Percentiles rank a stretch among this genome's conserved stretches.
Conservation (phyloP, 2,797 vertebrate species). For the Antrozous pallidus region DNA sequence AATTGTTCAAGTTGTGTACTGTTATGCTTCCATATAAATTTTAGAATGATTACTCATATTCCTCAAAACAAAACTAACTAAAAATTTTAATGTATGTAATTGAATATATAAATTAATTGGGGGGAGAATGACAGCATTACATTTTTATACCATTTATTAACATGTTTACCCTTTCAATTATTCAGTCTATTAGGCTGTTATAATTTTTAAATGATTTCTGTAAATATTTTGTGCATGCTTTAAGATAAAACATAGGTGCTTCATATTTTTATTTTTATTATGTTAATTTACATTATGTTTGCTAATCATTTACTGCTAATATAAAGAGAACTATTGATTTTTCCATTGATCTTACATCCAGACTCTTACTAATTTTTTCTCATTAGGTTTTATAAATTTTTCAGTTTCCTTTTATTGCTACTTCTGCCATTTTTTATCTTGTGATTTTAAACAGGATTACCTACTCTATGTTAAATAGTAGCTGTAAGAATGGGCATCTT, state of each 20-base stretch:
- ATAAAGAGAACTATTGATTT: background rate
- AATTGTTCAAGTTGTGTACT: background rate
- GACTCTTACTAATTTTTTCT: background rate
- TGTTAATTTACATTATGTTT: background rate
- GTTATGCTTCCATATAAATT: background rate
- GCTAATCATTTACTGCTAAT: background rate
- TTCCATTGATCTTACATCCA: background rate
- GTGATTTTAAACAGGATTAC: background rate
- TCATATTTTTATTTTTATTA: background rate
- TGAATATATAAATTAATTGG: background rate
- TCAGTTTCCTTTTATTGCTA: background rate
- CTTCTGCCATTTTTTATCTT: background rate
- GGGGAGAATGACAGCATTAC: background rate
- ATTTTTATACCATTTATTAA: constrained; percentile 11
- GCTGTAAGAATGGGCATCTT: background rate
- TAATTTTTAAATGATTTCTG: background rate
- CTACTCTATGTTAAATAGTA: background rate
- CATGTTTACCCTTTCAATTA: background rate
- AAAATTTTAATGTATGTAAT: background rate
- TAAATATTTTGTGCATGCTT: background rate
- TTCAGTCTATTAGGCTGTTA: background rate
- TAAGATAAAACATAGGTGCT: background rate
- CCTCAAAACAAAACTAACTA: background rate
- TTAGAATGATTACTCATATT: background rate
- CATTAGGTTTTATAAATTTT: background rate